phyloP scores from a whole-genome alignment of 2,113 vertebrate species.

The Bos indicus region DNA sequence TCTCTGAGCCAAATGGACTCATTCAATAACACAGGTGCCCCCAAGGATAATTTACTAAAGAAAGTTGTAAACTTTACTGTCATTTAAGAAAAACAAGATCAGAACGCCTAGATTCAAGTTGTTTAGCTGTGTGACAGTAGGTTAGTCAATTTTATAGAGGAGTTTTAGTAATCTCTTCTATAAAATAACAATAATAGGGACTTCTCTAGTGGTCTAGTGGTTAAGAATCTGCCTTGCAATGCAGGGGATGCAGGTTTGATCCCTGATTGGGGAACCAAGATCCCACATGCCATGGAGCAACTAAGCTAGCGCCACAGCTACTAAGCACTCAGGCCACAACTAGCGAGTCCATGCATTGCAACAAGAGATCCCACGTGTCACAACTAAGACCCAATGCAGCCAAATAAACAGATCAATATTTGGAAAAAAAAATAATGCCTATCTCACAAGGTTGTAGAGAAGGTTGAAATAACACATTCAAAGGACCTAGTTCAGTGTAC shows the following conservation, averaged over 20 bases:
- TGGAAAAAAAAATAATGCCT: neutral
- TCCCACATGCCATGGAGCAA: neutral
- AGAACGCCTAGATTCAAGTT: constrained; percentile 14
- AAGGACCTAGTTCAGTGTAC: neutral
- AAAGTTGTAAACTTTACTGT: neutral
- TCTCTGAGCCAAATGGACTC: neutral
- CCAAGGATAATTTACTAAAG: neutral
- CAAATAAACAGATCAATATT: neutral
- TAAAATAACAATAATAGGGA: neutral
- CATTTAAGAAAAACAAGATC: constrained; percentile 2
- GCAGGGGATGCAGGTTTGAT: neutral
- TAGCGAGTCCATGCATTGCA: neutral
- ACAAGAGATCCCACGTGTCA: neutral
- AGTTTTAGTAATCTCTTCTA: neutral
- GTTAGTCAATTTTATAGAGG: neutral
- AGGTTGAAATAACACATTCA: neutral
- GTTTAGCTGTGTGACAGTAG: neutral
- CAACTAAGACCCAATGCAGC: neutral
- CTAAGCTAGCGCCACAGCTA: neutral
- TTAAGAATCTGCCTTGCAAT: neutral
- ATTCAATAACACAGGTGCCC: constrained; percentile 13
- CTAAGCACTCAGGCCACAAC: neutral
- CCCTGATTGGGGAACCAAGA: neutral
- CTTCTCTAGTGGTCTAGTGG: neutral
- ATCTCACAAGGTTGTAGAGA: neutral